Evolutionary conservation across 2,113 vertebrate species (phyloP).

Genomic region (Gobiocypris rarus): DNA sequence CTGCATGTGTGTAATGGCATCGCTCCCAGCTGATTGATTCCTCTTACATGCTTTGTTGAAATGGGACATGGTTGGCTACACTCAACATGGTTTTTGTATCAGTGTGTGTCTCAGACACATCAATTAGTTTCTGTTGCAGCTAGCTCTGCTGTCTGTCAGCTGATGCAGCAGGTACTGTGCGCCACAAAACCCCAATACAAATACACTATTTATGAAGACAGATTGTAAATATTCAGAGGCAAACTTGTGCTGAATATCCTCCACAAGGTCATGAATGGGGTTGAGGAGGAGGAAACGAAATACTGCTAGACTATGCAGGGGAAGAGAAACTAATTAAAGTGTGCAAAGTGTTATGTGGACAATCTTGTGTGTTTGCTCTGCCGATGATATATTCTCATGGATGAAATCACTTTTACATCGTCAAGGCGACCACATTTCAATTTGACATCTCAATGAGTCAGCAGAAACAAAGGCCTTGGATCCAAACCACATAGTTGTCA

Average conservation of each 20-base stretch:
- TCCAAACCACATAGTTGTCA: slow-evolving; percentile 41
- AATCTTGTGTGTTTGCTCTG: background rate
- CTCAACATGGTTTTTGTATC: slow-evolving; percentile 40
- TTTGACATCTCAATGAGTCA: slow-evolving; percentile 54
- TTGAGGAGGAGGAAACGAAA: background rate
- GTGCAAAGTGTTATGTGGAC: slow-evolving; percentile 14
- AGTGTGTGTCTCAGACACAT: slow-evolving; percentile 17
- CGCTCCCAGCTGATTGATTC: slow-evolving; percentile 40
- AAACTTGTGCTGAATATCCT: background rate
- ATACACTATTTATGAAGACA: slow-evolving; percentile 14
- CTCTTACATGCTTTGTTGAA: slow-evolving; percentile 27
- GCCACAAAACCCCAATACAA: background rate
- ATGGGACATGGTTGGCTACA: slow-evolving; percentile 33
- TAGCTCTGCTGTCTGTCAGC: slow-evolving; percentile 13
- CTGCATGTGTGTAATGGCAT: slow-evolving; percentile 10
- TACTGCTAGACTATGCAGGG: slow-evolving; percentile 12
- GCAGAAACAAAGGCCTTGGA: slow-evolving; percentile 28
- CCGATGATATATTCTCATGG: background rate
- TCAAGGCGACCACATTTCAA: slow-evolving; percentile 52
- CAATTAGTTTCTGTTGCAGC: slow-evolving; percentile 37
- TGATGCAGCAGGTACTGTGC: slow-evolving; percentile 6
- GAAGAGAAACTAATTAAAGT: slow-evolving; percentile 26
- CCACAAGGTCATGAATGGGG: slow-evolving; percentile 11
- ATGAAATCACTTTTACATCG: slow-evolving; percentile 27
- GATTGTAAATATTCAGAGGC: slow-evolving; percentile 14